Conservation (phyloP, 2,797 vertebrate genomes). For the Sebastes nivosus region DNA sequence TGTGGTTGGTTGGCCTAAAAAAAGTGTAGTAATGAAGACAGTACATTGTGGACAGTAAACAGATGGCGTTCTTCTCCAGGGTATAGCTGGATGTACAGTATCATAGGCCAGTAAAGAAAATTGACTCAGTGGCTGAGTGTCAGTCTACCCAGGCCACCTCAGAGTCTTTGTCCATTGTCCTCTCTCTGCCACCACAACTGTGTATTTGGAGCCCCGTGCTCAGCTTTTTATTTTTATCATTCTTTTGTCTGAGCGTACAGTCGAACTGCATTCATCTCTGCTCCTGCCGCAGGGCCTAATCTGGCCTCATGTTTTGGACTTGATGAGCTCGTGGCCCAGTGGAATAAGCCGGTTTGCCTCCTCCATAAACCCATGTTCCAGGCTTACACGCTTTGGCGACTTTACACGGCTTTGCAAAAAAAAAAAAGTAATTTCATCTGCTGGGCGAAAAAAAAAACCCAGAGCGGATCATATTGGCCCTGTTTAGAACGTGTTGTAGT, state of each 20-base stretch:
- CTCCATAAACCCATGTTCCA: constrained; percentile 69
- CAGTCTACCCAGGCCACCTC: constrained; percentile 35
- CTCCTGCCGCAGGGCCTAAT: constrained; percentile 63
- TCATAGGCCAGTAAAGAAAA: constrained; percentile 23
- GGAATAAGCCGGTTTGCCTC: constrained; percentile 77
- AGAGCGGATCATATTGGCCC: constrained; percentile 52
- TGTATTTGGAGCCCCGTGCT: constrained; percentile 25
- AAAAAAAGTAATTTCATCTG: constrained; percentile 65
- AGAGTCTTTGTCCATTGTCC: constrained; percentile 39
- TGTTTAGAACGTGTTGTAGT: constrained; percentile 53
- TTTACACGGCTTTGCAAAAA: constrained; percentile 64
- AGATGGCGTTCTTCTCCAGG: constrained; percentile 1
- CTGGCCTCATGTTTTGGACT: constrained; percentile 74
- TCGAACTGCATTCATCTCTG: constrained; percentile 37
- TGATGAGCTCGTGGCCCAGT: constrained; percentile 70
- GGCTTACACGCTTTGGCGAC: constrained; percentile 72
- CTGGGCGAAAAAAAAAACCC: constrained; percentile 16
- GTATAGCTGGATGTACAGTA: constrained; percentile 3
- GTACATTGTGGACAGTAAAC: constrained; percentile 19
- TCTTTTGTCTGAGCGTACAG: constrained; percentile 47
- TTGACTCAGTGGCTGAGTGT: constrained; percentile 18
- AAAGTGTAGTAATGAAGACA: constrained; percentile 2
- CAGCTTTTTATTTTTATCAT: constrained; percentile 49
- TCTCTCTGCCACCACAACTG: constrained; percentile 37
- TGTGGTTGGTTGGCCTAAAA: not conserved